These are phyloP conservation scores for Labrus mixtus DNA, from an alignment of 2,113 vertebrate genomes.

Conservation along the genomic window DNA sequence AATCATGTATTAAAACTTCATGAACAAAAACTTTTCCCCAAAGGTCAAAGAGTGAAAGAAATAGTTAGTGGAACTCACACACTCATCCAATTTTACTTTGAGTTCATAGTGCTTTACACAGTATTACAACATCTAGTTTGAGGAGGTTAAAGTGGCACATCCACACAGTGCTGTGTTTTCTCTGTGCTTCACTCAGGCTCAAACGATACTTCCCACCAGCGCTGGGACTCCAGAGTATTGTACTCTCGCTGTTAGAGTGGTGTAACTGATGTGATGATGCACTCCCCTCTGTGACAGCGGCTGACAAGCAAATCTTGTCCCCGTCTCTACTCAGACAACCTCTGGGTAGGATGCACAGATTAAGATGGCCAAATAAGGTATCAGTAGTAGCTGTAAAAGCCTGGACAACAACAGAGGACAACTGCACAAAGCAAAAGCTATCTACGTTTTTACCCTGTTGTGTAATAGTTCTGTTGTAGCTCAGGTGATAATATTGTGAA, in stretches of 20 bases:
- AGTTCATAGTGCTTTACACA: constrained; percentile 1
- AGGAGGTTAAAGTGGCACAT: neutral
- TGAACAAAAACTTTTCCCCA: neutral
- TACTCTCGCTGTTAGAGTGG: constrained; percentile 3
- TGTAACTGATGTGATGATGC: constrained; percentile 23
- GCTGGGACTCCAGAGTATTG: constrained; percentile 13
- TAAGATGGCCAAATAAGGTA: neutral
- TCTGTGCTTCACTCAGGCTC: neutral
- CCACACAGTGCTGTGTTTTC: neutral
- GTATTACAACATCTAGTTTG: neutral
- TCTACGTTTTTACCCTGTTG: neutral
- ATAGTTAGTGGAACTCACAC: neutral
- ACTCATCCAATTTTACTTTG: neutral
- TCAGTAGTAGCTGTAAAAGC: neutral
- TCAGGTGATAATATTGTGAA: neutral
- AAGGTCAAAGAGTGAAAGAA: neutral
- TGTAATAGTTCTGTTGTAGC: neutral
- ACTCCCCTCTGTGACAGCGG: constrained; percentile 15
- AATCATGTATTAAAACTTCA: neutral
- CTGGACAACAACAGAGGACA: neutral
- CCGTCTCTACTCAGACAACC: neutral
- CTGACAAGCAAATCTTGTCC: neutral
- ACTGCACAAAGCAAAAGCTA: neutral
- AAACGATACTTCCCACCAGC: constrained; percentile 16
- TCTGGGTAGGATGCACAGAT: neutral